These are phyloP conservation scores for Acronicta leporina DNA, from an alignment of 2,888 invertebrate genomes.

Conservation along the genomic window DNA sequence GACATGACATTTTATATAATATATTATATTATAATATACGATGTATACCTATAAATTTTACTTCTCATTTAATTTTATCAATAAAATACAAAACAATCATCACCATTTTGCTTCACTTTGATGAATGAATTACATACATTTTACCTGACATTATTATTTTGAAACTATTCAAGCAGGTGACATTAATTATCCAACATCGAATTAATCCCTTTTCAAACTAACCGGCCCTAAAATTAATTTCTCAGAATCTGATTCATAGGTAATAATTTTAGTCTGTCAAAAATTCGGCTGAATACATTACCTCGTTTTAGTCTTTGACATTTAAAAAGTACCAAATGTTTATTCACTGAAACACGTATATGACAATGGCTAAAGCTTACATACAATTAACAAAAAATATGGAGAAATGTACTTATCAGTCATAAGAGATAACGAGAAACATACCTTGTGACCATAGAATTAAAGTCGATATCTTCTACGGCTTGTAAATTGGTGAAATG, in stretches of 20 bases:
- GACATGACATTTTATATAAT: too few species aligned
- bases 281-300: slow-evolving; percentile 55
- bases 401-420: slow-evolving; percentile 79
- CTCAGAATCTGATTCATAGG: slow-evolving; percentile 44
- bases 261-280: slow-evolving; percentile 53
- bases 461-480: slow-evolving; percentile 58
- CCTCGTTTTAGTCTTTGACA: slow-evolving; percentile 46
- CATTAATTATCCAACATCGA: slow-evolving; percentile 51
- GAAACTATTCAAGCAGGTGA: slow-evolving; percentile 56
- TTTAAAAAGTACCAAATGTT: slow-evolving; percentile 57
- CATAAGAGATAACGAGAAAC: slow-evolving; percentile 75
- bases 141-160: slow-evolving; percentile 53
- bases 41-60: too few species aligned
- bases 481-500: slow-evolving; percentile 62
- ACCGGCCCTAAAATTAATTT: slow-evolving; percentile 40
- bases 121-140: slow-evolving; percentile 57
- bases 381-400: slow-evolving; percentile 61
- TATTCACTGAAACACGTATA: slow-evolving; percentile 52
- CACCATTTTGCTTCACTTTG: slow-evolving; percentile 52
- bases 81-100: slow-evolving; percentile 22
- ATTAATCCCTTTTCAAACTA: slow-evolving; percentile 37
- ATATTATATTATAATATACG: too few species aligned
- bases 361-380: slow-evolving; percentile 54
- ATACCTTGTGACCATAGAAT: slow-evolving; percentile 77
- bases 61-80: background rate